These are phyloP conservation scores for Drosophila glabriapex DNA, from an alignment of 2,888 invertebrate species.

Conservation along the genomic window DNA sequence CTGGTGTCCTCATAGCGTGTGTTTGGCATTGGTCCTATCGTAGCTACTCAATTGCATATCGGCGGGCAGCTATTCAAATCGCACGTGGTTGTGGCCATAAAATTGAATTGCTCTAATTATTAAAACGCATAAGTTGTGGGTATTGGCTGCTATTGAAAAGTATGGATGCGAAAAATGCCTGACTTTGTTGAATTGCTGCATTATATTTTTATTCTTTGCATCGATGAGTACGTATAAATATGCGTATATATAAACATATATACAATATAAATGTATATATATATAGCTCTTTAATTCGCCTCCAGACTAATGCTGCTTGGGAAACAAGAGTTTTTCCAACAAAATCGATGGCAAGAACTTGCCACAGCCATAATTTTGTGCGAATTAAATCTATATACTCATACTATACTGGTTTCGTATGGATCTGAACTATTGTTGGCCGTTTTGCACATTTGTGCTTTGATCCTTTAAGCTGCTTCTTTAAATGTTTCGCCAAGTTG, in stretches of 20 bases:
- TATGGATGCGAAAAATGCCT: conserved; percentile 15
- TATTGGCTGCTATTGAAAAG: conserved; percentile 29
- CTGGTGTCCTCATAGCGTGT: conserved; percentile 8
- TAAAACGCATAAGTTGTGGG: conserved; percentile 46
- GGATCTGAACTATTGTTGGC: background rate
- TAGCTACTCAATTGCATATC: conserved; percentile 35
- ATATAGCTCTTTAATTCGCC: background rate
- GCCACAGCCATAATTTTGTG: background rate
- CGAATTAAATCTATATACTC: background rate
- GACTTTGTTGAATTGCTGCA: background rate
- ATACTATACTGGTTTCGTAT: background rate
- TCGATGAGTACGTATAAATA: background rate
- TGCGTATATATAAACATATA: background rate
- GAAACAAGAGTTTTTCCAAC: background rate
- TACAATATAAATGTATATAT: background rate
- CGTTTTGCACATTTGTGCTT: background rate
- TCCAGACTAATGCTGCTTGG: background rate
- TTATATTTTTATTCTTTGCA: background rate
- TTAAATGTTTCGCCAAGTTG: conserved; percentile 33
- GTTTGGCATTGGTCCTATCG: conserved; percentile 7
- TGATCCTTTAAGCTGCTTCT: conserved; percentile 19
- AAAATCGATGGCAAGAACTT: background rate
- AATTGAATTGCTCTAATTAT: conserved; percentile 35
- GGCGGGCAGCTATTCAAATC: conserved; percentile 32
- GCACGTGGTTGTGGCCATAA: conserved; percentile 18